A percentile compares a stretch with the other conserved stretches of the same genome.
phyloP scores from a whole-genome alignment of 2,113 vertebrate genomes.

The Myotis yumanensis region DNA sequence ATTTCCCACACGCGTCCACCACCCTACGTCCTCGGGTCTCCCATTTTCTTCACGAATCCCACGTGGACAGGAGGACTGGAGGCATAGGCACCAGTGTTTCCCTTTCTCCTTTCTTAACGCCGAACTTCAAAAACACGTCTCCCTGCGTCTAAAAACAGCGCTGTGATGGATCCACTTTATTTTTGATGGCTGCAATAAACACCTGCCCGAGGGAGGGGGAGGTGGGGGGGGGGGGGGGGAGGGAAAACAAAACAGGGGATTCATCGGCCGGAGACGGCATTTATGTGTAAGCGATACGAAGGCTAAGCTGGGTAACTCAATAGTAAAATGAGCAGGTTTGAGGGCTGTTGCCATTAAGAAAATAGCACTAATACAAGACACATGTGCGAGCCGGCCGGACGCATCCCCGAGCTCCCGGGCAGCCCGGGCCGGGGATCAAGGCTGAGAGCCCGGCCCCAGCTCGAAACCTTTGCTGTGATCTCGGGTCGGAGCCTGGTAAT shows the following conservation, averaged over 20 bases:
- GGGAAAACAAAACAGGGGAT: slow-evolving; percentile 45
- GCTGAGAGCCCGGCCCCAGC: slow-evolving; percentile 62
- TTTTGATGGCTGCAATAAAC: slow-evolving; percentile 46
- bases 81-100: not conserved
- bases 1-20: slow-evolving; percentile 59
- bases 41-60: slow-evolving; percentile 68
- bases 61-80: slow-evolving; percentile 64
- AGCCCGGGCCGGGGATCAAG: slow-evolving; percentile 50
- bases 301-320: slow-evolving; percentile 76
- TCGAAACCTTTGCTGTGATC: slow-evolving; percentile 72
- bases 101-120: not conserved
- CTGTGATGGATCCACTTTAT: not conserved
- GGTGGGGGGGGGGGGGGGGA: not conserved
- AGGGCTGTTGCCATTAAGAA: slow-evolving; percentile 79
- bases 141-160: not conserved
- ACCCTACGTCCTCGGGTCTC: slow-evolving; percentile 8
- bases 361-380: slow-evolving; percentile 84
- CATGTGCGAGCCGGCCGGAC: slow-evolving; percentile 74
- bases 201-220: not conserved
- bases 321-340: slow-evolving; percentile 76
- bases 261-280: slow-evolving; percentile 52
- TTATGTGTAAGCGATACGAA: slow-evolving; percentile 77
- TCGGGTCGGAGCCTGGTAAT: slow-evolving; percentile 82
- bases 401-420: slow-evolving; percentile 63
- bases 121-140: not conserved